Evolutionary conservation across 1,140 invertebrate species (phyloP).

Genomic region (Drosophila biarmipes): DNA sequence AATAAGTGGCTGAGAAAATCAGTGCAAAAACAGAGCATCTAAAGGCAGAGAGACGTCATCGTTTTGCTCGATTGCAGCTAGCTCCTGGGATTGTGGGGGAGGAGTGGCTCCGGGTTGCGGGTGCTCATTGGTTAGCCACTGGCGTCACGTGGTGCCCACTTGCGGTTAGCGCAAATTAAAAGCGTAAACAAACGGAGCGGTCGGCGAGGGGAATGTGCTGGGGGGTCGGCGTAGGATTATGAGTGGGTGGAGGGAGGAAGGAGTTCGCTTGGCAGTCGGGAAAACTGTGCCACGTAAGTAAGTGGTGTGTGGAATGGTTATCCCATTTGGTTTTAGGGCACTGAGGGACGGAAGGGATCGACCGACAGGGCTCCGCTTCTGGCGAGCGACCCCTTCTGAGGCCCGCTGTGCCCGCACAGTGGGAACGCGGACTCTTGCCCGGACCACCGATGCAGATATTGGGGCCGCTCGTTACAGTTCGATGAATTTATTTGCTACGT

Average conservation of each 20-base stretch:
- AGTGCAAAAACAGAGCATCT: constrained; percentile 35
- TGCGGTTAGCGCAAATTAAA: constrained; percentile 64
- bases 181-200: constrained; percentile 67
- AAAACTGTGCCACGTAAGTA: constrained; percentile 16
- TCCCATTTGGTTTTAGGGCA: constrained; percentile 13
- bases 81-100: constrained; percentile 6
- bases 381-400: not conserved
- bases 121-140: constrained; percentile 14
- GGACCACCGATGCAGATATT: not conserved
- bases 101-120: not conserved
- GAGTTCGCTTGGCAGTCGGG: constrained; percentile 21
- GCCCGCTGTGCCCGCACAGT: constrained; percentile 32
- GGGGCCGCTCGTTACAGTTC: constrained; percentile 2
- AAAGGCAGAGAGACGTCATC: constrained; percentile 31
- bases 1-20: constrained; percentile 61
- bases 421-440: constrained; percentile 45
- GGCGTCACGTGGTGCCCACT: constrained; percentile 61
- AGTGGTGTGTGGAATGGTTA: constrained; percentile 11
- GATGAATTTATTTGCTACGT: not conserved
- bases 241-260: not conserved
- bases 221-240: constrained; percentile 7
- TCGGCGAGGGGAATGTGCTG: not conserved
- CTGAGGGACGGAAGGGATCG: constrained; percentile 3
- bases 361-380: not conserved
- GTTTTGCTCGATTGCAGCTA: constrained; percentile 29